These are phyloP conservation scores for Xenotilapia leptura DNA, from an alignment of 2,113 vertebrate species.

Conservation along the genomic window DNA sequence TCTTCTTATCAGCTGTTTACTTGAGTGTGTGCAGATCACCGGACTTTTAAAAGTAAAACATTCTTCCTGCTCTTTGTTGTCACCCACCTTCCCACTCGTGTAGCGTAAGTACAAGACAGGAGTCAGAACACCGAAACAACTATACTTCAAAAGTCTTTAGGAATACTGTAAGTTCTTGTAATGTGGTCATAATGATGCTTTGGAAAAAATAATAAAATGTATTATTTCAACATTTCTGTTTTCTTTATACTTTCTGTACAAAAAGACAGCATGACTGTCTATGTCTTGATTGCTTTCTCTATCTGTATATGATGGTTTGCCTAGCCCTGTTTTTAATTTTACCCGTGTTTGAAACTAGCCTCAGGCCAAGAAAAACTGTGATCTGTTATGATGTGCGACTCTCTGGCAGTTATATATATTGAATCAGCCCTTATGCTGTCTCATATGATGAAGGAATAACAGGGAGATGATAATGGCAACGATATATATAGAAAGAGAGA, in stretches of 20 bases:
- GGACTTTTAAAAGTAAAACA: not conserved
- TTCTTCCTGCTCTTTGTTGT: not conserved
- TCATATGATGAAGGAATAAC: not conserved
- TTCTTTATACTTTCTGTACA: not conserved
- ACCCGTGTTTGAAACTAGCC: not conserved
- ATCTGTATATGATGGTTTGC: not conserved
- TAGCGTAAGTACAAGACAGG: not conserved
- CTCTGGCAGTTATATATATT: not conserved
- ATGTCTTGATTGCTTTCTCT: not conserved
- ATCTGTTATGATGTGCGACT: not conserved
- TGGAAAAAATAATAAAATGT: not conserved
- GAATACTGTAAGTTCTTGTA: not conserved
- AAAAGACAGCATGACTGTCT: not conserved
- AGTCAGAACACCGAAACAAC: not conserved
- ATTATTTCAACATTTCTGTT: not conserved
- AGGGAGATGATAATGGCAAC: not conserved
- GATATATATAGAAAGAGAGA: not conserved
- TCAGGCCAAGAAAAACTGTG: not conserved
- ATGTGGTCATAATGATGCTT: not conserved
- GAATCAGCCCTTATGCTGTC: not conserved
- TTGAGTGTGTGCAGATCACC: not conserved
- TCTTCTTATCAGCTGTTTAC: not conserved
- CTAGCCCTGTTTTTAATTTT: not conserved
- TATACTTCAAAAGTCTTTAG: not conserved
- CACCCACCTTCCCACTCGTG: not conserved